Evolutionary conservation across 2,113 vertebrate species (phyloP).

Genomic region (Pluvianellus socialis): DNA sequence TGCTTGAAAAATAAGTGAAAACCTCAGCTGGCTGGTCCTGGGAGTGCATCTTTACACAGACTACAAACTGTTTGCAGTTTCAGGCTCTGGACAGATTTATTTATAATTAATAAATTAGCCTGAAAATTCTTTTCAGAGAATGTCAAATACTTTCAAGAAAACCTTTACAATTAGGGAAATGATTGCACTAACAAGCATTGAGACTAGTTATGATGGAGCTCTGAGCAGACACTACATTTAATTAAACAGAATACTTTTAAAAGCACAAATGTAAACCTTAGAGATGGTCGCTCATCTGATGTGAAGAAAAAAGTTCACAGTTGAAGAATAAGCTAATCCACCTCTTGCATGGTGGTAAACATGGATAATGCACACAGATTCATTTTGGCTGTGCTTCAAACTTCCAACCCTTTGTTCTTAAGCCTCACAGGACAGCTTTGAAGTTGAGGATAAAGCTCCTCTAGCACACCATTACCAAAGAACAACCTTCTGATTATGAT

Average conservation of each 20-base stretch:
- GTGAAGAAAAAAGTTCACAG: constrained; percentile 73
- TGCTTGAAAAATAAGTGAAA: not conserved
- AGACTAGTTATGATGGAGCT: not conserved
- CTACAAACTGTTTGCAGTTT: not conserved
- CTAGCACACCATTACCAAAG: constrained; percentile 82
- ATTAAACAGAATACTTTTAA: constrained; percentile 33
- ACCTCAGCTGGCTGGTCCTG: not conserved
- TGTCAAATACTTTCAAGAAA: not conserved
- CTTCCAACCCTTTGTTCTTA: constrained; percentile 82
- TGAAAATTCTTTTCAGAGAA: not conserved
- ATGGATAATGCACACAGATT: constrained; percentile 77
- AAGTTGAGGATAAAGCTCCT: constrained; percentile 82
- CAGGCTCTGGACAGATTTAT: not conserved
- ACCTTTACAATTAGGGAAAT: not conserved
- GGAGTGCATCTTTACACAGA: not conserved
- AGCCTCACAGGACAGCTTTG: constrained; percentile 82
- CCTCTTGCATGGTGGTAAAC: constrained; percentile 76
- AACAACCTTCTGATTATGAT: constrained; percentile 85
- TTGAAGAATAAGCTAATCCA: constrained; percentile 66
- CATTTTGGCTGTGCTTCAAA: constrained; percentile 77
- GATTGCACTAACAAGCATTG: not conserved
- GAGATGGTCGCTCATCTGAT: constrained; percentile 63
- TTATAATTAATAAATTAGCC: not conserved
- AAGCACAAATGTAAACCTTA: constrained; percentile 46
- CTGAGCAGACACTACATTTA: constrained; percentile 16